These are phyloP conservation scores for Mormoops blainvillei DNA, from an alignment of 2,113 vertebrate species.

Conservation along the genomic window DNA sequence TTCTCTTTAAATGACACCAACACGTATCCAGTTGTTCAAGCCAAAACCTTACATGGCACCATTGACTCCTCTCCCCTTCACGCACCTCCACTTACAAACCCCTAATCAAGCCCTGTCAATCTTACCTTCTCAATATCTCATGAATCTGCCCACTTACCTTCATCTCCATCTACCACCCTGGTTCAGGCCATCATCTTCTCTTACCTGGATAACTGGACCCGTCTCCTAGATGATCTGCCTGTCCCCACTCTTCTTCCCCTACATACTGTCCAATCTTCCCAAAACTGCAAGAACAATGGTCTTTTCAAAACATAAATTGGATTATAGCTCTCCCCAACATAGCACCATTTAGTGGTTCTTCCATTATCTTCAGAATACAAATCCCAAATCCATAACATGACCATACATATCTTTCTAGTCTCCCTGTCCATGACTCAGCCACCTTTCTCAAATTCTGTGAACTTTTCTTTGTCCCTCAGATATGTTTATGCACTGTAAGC, in stretches of 20 bases:
- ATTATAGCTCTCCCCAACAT: not conserved
- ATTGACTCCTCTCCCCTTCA: not conserved
- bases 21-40: not conserved
- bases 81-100: not conserved
- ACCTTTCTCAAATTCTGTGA: not conserved
- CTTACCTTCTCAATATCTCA: not conserved
- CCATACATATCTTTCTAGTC: not conserved
- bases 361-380: not conserved
- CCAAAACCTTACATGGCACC: not conserved
- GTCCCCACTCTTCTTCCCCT: not conserved
- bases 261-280: not conserved
- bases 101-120: not conserved
- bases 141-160: not conserved
- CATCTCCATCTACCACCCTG: not conserved
- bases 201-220: not conserved
- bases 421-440: not conserved
- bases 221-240: not conserved
- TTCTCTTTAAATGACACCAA: not conserved
- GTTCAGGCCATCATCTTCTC: not conserved
- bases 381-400: not conserved
- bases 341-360: not conserved
- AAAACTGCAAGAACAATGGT: not conserved
- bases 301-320: not conserved
- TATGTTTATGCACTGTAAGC: not conserved
- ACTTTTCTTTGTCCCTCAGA: not conserved